Evolutionary conservation across 2,797 vertebrate species (phyloP).

Genomic region (Hafferia zeledoni): DNA sequence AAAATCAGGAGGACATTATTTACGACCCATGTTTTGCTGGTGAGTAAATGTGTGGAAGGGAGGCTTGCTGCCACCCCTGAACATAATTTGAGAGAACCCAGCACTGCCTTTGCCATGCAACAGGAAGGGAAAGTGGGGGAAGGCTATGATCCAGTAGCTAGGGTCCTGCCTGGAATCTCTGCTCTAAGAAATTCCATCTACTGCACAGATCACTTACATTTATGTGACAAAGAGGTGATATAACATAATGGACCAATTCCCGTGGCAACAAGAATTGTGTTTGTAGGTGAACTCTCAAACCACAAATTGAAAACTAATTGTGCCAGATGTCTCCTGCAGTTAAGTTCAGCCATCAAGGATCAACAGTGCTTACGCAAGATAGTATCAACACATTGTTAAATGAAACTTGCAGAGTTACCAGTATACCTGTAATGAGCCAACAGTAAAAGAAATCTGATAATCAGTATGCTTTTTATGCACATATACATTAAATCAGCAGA

Average conservation of each 20-base stretch:
- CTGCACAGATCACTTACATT: background rate
- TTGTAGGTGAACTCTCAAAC: constrained; percentile 25
- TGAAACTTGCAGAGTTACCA: background rate
- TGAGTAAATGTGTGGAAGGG: background rate
- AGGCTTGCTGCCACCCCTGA: background rate
- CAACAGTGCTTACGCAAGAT: background rate
- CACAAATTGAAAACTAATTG: background rate
- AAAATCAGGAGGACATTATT: background rate
- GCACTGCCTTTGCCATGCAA: background rate
- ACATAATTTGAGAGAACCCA: background rate
- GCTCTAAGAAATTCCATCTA: background rate
- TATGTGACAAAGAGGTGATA: background rate
- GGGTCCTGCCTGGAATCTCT: background rate
- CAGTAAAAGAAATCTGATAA: background rate
- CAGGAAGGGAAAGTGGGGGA: background rate
- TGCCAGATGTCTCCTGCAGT: background rate
- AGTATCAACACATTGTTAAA: background rate
- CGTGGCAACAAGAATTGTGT: background rate
- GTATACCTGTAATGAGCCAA: background rate
- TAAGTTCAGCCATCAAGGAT: background rate
- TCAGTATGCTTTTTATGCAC: background rate
- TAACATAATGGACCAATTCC: background rate
- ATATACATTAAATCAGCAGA: background rate
- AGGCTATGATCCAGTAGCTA: background rate
- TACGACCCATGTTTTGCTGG: background rate